Evolutionary conservation across 2,888 invertebrate genomes (phyloP).

Genomic region (Idaea straminata): DNA sequence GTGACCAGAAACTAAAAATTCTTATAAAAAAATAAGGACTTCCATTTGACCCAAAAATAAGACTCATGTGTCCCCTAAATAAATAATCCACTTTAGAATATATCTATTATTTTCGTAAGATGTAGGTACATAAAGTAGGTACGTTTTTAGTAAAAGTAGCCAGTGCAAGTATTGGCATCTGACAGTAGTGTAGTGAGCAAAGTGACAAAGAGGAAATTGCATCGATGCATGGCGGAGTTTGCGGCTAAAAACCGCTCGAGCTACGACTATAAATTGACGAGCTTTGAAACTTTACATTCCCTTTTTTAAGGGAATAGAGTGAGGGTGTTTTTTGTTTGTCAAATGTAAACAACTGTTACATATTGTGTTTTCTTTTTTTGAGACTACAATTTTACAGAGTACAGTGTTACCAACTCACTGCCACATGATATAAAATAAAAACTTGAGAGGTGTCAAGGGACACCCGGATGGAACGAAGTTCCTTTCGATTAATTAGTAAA

Average conservation of each 20-base stretch:
- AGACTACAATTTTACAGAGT: background rate
- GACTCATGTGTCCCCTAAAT: no score
- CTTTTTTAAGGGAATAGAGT: constrained; percentile 18
- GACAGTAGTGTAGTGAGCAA: constrained; percentile 15
- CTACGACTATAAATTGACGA: constrained; percentile 21
- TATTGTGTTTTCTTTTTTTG: background rate
- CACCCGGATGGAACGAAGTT: no score
- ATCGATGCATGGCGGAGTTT: constrained; percentile 21
- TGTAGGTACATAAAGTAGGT: background rate
- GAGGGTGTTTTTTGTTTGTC: constrained; percentile 12
- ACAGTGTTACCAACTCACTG: background rate
- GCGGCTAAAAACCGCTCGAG: constrained; percentile 21
- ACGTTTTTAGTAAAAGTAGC: background rate
- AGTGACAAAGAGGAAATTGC: constrained; percentile 27
- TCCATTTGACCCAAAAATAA: no score
- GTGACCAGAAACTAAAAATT: no score
- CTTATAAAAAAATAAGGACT: no score
- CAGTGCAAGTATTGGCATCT: constrained; percentile 17
- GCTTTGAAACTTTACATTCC: constrained; percentile 20
- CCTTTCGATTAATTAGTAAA: no score
- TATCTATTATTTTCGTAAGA: background rate
- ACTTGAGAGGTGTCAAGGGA: no score
- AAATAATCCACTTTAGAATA: no score
- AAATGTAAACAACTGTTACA: background rate
- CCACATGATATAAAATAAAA: background rate